Evolutionary conservation across 2,113 vertebrate species (phyloP), one percentile per base, ranked within the genome.

Genomic region (Lycaon pictus): DNA sequence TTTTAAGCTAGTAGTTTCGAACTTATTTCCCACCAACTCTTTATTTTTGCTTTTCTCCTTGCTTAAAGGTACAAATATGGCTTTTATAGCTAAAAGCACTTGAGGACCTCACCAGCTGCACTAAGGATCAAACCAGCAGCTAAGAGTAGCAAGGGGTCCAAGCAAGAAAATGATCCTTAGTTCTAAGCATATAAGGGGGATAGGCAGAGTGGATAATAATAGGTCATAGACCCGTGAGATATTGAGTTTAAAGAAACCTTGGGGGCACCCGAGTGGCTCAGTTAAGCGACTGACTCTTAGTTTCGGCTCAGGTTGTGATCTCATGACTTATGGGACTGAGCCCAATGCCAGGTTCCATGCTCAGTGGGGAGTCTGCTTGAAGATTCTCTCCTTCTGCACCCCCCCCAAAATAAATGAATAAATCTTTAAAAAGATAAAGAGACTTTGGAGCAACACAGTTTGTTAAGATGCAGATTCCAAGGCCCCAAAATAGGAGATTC

Each of bases 1-100:
- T 43, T 43, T 84, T 93, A 93, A 85, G 25, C 65, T 93, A 95
- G 84, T 92, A 96, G 92, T 97, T 97, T 97, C 98, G 83, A 94
- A 95, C 97, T 97, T 92, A 97, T 95, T 97, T 48, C 65, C 53
- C 94, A 79, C 16, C 32, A 90, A 95, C 71, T 17, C 25, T 84
- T 95, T 93, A 48, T 81, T 93, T 96, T 95, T 95, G 51, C 63
- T 91, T 94, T 97, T 95, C 60, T 94, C 91, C 91, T 95, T 87
- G 83, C 37, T 80, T 91, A 95, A 80, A 97, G 96, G 63, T 87
- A 82, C 82, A 97, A 87, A 76, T 89, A 63, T 4, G 43, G 51
- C 20, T 85, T 98, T 0, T 1, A 48, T 6, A 94, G 72, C 17
- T 90, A 69, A 98, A 92, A 79, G 13, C 37, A 43, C 48, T 48